phyloP scores from a whole-genome alignment of 2,113 vertebrate species.

The Natator depressus region DNA sequence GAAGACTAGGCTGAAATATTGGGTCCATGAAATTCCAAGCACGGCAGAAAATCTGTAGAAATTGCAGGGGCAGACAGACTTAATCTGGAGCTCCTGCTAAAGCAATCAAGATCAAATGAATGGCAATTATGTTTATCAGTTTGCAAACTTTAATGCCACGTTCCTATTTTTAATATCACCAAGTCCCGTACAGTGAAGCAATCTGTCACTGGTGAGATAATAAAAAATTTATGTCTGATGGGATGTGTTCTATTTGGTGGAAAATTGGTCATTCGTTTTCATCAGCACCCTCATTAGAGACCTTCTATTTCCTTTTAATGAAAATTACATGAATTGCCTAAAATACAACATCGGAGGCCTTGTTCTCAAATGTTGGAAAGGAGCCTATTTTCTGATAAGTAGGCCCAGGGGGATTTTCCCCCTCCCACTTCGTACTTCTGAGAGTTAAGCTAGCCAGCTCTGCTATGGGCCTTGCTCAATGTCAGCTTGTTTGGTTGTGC shows the following conservation, averaged over 20 bases:
- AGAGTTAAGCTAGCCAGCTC: accelerated
- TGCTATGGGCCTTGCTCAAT: accelerated
- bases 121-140: constrained; percentile 75
- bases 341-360: background rate
- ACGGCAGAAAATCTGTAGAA: constrained; percentile 30
- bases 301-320: background rate
- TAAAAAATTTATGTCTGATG: constrained; percentile 48
- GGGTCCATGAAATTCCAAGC: constrained; percentile 37
- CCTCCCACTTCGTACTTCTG: background rate
- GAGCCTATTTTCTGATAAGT: background rate
- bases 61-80: constrained; percentile 60
- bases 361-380: background rate
- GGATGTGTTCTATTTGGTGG: constrained; percentile 35
- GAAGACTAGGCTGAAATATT: constrained; percentile 24
- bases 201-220: constrained; percentile 61
- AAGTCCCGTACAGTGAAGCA: constrained; percentile 51
- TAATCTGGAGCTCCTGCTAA: constrained; percentile 67
- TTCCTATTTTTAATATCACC: constrained; percentile 70
- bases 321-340: background rate
- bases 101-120: constrained; percentile 78
- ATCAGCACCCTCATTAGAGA: constrained; percentile 34
- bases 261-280: constrained; percentile 39
- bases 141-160: constrained; percentile 65
- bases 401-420: accelerated
- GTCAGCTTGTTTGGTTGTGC: background rate